Percentiles rank a stretch among this genome's conserved stretches.
Conservation (phyloP, 2,888 invertebrate genomes). For the Aradus depressus region DNA sequence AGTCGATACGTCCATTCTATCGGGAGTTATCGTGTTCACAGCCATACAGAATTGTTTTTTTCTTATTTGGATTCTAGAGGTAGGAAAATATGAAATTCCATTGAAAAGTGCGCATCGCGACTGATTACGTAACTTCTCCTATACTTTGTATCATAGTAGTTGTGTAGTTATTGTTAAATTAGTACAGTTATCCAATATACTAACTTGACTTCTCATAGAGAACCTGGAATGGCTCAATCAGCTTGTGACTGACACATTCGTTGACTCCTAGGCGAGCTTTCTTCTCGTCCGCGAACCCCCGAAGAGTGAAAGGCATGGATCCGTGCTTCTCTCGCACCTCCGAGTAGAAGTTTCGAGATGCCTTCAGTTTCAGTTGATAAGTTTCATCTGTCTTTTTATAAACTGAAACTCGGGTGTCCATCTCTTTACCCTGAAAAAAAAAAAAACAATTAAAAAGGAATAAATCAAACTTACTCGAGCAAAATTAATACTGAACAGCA, state of each 20-base stretch:
- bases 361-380: conserved; percentile 94
- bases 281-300: conserved; percentile 90
- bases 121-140: too few relatives aligned
- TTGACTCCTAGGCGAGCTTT: conserved; percentile 96
- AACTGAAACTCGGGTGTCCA: conserved; percentile 90
- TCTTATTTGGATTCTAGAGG: neutral
- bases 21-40: too few relatives aligned
- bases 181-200: conserved; percentile 11
- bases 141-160: too few relatives aligned
- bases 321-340: conserved; percentile 78
- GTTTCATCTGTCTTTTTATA: conserved; percentile 97
- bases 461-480: too few relatives aligned
- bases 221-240: conserved; percentile 97
- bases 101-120: too few relatives aligned
- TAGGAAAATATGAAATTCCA: too few relatives aligned
- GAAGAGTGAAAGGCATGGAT: conserved; percentile 93
- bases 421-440: conserved; percentile 62
- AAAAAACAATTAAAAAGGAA: too few relatives aligned
- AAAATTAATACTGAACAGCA: too few relatives aligned
- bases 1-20: too few relatives aligned
- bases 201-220: conserved; percentile 60
- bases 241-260: conserved; percentile 95
- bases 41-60: neutral
- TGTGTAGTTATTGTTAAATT: neutral
- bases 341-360: conserved; percentile 72